Evolutionary conservation across 1,140 invertebrate species (phyloP), one percentile per base, ranked within the genome.

Genomic region (Brachionus manjavacas): DNA sequence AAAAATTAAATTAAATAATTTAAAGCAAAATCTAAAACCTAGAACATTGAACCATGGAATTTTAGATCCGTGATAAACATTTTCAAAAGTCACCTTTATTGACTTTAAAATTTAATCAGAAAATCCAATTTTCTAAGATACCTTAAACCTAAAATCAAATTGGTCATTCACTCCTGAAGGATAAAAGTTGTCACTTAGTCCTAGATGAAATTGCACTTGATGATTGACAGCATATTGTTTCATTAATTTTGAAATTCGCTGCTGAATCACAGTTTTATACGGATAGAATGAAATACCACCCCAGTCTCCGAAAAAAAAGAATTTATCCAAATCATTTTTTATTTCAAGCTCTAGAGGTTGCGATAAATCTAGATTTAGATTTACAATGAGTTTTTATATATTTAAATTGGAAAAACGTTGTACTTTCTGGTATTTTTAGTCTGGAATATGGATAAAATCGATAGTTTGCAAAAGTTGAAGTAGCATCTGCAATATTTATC

Each of bases 101-200:
- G 46, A 66, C 1, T 35, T 35, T 35, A 7, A 35, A 35, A 35
- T 6, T 6, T 35, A 35, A 35, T 7, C 12, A 39, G 31, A 23
- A 16, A 66, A 12, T 60, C 41, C 12, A n/a, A 60, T 35, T 28
- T n/a, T 55, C 35, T 35, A 20, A 70, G n/a, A 78, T 86, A 90
- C 89, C 85, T 88, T 76, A 85, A 90, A 90, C 81, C 90, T 86
- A 35, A 85, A 84, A 86, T 90, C 89, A 83, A 87, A 70, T 4
- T 88, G 86, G 86, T 87, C 83, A 84, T 85, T 87, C 0, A 90
- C 89, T 43, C 90, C 90, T 85, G 88, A 86, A 78, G 86, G 87
- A 83, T 90, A 90, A 86, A 90, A 90, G 84, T 90, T 90, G 85
- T 90, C 90, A 3, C 90, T 89, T 7, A 90, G 86, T 25, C 88